Percentiles rank a stretch among this genome's conserved stretches.
These are phyloP conservation scores for Cottoperca gobio DNA, from an alignment of 2,797 vertebrate species.

Conservation along the genomic window DNA sequence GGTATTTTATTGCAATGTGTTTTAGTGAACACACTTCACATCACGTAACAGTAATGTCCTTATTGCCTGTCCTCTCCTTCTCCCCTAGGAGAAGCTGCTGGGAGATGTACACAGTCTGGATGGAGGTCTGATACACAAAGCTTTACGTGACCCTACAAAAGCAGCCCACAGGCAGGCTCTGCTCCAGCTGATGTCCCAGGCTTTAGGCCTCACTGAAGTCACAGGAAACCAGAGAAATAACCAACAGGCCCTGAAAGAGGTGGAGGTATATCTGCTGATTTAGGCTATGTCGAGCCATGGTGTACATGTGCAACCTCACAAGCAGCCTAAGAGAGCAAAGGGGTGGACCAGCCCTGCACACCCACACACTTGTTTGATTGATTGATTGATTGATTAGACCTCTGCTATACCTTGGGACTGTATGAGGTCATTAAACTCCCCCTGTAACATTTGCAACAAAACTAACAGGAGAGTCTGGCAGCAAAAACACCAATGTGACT, in stretches of 20 bases:
- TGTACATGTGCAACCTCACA: background rate
- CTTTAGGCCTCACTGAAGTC: conserved; percentile 71
- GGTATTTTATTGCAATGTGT: background rate
- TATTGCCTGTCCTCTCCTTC: background rate
- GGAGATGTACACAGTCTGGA: conserved; percentile 75
- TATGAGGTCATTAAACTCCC: too few species aligned
- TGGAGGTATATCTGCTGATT: conserved; percentile 84
- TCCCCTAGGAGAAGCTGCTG: conserved; percentile 77
- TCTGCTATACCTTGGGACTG: background rate
- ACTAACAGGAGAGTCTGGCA: background rate
- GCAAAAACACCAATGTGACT: background rate
- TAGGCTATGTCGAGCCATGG: background rate
- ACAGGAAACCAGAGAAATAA: conserved; percentile 60
- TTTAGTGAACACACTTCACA: too few species aligned
- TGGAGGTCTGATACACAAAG: conserved; percentile 84
- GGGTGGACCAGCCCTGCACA: background rate
- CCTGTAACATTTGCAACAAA: background rate
- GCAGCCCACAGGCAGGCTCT: conserved; percentile 69
- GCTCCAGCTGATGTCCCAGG: conserved; percentile 79
- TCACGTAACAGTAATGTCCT: too few species aligned
- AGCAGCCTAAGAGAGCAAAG: background rate
- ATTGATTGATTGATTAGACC: too few species aligned
- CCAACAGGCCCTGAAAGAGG: conserved; percentile 79
- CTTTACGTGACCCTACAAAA: conserved; percentile 70
- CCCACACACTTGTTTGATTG: too few species aligned